Conservation (phyloP, 2,888 invertebrate genomes). For the Salticus scenicus region DNA sequence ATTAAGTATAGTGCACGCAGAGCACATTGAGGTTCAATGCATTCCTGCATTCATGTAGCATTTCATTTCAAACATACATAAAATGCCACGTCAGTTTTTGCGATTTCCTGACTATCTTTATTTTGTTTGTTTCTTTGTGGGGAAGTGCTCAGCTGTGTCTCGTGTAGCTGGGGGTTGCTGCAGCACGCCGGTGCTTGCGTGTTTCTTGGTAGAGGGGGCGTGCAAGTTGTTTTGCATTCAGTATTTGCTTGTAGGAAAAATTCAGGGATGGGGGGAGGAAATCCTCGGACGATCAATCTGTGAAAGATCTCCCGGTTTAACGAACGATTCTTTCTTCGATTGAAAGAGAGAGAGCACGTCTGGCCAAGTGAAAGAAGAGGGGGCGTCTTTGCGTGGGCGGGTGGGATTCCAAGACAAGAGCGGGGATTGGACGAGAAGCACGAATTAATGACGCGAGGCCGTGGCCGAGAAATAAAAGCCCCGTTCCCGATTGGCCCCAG, state of each 20-base stretch:
- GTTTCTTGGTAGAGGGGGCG: constrained; percentile 20
- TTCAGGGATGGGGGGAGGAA: not conserved
- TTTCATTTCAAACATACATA: too few relatives aligned
- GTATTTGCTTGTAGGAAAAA: not conserved
- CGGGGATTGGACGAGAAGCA: constrained; percentile 55
- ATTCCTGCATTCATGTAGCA: too few relatives aligned
- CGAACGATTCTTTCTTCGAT: constrained; percentile 64
- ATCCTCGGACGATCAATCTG: constrained; percentile 51
- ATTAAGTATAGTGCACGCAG: too few relatives aligned
- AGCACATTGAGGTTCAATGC: too few relatives aligned
- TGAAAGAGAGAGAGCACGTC: constrained; percentile 44
- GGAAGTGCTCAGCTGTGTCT: not conserved
- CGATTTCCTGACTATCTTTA: too few relatives aligned
- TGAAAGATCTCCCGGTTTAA: constrained; percentile 36
- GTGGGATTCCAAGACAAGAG: constrained; percentile 60
- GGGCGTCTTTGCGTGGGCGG: constrained; percentile 42
- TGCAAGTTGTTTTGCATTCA: constrained; percentile 4
- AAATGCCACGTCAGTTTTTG: too few relatives aligned
- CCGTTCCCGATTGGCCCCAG: constrained; percentile 46
- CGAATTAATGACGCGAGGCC: constrained; percentile 67
- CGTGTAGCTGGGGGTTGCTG: not conserved
- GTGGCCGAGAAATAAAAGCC: constrained; percentile 62
- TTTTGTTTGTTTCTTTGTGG: not conserved
- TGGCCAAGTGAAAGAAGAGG: constrained; percentile 47
- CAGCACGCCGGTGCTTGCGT: not conserved